Base-by-base conservation (phyloP, 2,113 vertebrate species). In the Pseudopodoces humilis region DNA sequence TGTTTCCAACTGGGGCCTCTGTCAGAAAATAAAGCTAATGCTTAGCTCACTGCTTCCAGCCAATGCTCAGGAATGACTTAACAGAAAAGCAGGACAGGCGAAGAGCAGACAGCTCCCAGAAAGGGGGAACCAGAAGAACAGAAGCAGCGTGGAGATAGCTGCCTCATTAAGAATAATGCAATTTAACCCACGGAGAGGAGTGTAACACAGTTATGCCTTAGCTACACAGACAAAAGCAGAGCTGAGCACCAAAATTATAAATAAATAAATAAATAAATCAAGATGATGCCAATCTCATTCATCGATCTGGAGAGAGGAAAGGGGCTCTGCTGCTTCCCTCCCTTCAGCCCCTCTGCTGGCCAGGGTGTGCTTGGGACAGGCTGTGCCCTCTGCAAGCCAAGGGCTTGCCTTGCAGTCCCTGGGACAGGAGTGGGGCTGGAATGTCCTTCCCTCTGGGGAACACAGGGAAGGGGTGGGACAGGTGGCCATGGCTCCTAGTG, bases 91-190 rank as follows among this genome's bases (percentile, higher is more conserved):
- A 90, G 59, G 64, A 80, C 1, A 35, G 71, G 63, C 0, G 0
- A 93, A 68, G 47, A 84, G 37, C 3, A 89, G 83, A 31, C 37
- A 71, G 80, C 30, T 88, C 59, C 43, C 86, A 86, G 72, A 81
- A 9, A 62, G 70, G 25, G 82, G 70, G 84, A 92, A 77, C 25
- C 79, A 90, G 67, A 59, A 55, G 62, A 78, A 49, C 92, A 94
- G 70, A 77, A 92, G 84, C 58, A 47, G 65, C 5, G 16, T 1
- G 5, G 63, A 94, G 84, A 95, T 46, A 84, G 86, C 76, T 56
- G 33, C 70, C 78, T 91, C 35, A 74, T 94, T 95, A 94, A 94
- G 94, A 91, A 92, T 82, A 95, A 95, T 64, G 67, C 67, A 78
- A 86, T 93, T 91, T 65, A 93, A 83, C 30, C 39, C 58, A 49